Conservation (phyloP, 2,888 invertebrate genomes). For the Callyntrura sp. region DNA sequence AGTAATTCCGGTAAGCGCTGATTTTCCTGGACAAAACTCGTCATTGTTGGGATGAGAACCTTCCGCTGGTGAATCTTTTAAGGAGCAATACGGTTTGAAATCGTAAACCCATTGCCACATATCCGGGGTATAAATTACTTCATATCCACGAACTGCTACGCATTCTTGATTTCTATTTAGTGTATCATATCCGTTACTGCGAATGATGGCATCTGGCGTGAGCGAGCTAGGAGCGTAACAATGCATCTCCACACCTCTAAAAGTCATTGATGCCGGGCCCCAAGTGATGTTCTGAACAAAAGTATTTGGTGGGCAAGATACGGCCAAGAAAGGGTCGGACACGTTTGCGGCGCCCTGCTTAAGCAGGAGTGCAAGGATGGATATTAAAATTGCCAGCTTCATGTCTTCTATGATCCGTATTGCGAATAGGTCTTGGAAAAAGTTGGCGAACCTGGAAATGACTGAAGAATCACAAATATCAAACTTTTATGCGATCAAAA, state of each 20-base stretch:
- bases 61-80: too few relatives aligned
- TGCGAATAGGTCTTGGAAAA: too few relatives aligned
- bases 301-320: not conserved
- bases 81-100: too few relatives aligned
- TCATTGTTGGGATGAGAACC: not conserved
- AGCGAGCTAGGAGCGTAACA: not conserved
- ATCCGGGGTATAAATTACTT: not conserved
- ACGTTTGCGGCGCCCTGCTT: too few relatives aligned
- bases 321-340: too few relatives aligned
- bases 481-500: too few relatives aligned
- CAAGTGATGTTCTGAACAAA: not conserved
- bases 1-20: not conserved
- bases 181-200: not conserved
- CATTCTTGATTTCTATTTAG: not conserved
- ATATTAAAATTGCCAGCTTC: too few relatives aligned
- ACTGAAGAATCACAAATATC: too few relatives aligned
- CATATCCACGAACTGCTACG: not conserved
- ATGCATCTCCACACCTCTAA: not conserved
- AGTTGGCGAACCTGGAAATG: too few relatives aligned
- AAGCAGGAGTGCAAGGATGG: too few relatives aligned
- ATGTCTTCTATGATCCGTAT: too few relatives aligned
- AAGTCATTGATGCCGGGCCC: not conserved
- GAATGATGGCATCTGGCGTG: not conserved
- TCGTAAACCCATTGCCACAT: not conserved
- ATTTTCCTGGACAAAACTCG: not conserved